Base-by-base conservation (phyloP, 92 coral and sea anemone genomes). In the Paramuricea clavata region DNA sequence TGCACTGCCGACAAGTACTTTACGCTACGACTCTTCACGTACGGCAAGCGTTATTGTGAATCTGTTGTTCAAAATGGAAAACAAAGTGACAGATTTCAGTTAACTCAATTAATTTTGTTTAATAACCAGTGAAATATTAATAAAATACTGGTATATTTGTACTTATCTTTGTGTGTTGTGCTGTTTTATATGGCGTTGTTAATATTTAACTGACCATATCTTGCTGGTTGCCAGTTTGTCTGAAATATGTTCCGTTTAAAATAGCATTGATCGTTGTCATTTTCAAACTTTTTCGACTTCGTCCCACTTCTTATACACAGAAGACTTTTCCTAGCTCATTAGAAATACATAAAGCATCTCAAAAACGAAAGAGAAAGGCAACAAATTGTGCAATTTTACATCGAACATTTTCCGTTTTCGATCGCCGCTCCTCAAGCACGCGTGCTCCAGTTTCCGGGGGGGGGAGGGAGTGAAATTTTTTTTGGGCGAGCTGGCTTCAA, bases 81-180 rank as follows among this genome's bases (percentile, higher is more conserved):
- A 60, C 68, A 60, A 60, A 60, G 68, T 60, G 68, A 22, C 31
- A 60, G 31, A 60, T 60, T 60, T 60, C 68, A 60, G 32, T 60
- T 21, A 60, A 60, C 68, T 60, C 3, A 60, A 60, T 60, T 60
- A 26, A 60, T 22, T 60, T 60, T 60, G 68, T 22, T 60, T 60
- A 22, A 60, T 9, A 60, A 60, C 68, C 68, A 60, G 2, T 60
- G 33, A 60, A 60, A 60, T 21, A 60, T 60, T n/a, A 47, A 22
- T 22, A 60, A 60, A 52, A 13, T 52, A 5, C 61, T 52, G 61
- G 0, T 52, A 52, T 60, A 21, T 60, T 22, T 21, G 30, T 56
- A 16, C 64, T 56, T 56, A 56, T 56, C 64, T 56, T 56, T 56
- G 64, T 56, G 64, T 56, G 64, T 56, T 23, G 0, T 56, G 0